Conservation (phyloP, 1,140 invertebrate species). For the Eciton burchellii region DNA sequence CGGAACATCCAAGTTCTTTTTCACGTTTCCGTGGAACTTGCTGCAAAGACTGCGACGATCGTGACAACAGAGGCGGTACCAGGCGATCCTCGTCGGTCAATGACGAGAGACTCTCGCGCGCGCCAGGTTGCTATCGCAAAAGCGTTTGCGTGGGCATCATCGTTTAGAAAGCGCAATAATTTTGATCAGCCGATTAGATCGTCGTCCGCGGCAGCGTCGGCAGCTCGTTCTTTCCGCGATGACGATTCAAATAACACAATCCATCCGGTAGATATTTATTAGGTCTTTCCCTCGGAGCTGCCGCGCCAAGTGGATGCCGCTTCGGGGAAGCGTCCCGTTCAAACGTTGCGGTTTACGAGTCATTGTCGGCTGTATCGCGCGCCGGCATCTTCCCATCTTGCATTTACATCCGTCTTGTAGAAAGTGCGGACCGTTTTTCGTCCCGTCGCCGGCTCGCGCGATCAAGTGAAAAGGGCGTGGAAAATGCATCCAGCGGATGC, state of each 20-base stretch:
- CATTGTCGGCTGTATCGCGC: constrained; percentile 50
- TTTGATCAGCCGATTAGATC: constrained; percentile 44
- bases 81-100: background rate
- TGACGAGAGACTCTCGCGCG: no score
- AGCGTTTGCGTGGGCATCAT: constrained; percentile 9
- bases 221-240: constrained; percentile 27
- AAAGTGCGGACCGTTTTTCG: constrained; percentile 61
- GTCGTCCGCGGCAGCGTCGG: background rate
- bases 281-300: background rate
- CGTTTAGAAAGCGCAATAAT: constrained; percentile 51
- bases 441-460: constrained; percentile 13
- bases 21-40: no score
- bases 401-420: constrained; percentile 42
- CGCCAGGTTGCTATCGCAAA: constrained; percentile 12
- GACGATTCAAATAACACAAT: constrained; percentile 38
- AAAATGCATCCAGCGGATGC: constrained; percentile 27
- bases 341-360: constrained; percentile 61
- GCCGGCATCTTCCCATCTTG: constrained; percentile 23
- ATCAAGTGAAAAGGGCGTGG: constrained; percentile 9
- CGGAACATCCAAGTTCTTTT: no score
- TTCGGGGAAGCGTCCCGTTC: constrained; percentile 34
- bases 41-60: background rate
- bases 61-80: background rate
- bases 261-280: constrained; percentile 48
- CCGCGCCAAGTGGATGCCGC: constrained; percentile 19